Evolutionary conservation across 2,113 vertebrate species (phyloP).

Genomic region (Nothobranchius kuhntae): DNA sequence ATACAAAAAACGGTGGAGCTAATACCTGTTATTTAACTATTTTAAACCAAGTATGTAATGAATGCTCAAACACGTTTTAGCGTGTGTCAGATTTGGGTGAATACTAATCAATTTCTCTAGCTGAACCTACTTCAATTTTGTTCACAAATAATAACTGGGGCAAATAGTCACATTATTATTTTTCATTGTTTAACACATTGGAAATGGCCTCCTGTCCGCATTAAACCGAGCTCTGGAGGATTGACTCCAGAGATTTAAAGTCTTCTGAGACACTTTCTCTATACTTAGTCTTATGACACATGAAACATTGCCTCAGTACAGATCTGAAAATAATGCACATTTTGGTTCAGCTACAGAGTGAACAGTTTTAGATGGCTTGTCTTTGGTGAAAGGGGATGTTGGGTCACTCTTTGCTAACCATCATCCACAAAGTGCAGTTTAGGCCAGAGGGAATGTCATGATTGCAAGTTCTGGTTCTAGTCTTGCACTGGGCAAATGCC

Average conservation of each 20-base stretch:
- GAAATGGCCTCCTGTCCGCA: no score
- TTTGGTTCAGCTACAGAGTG: no score
- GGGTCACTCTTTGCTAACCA: background rate
- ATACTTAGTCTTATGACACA: no score
- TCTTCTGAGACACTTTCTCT: no score
- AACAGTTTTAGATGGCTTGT: background rate
- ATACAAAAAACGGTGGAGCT: no score
- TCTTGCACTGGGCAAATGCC: background rate
- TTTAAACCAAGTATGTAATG: background rate
- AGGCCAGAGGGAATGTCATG: background rate
- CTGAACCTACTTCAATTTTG: background rate
- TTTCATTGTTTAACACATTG: background rate
- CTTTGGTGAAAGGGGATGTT: background rate
- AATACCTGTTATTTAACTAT: background rate
- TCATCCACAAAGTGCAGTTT: background rate
- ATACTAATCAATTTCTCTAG: slow-evolving; percentile 10
- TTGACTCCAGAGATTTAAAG: no score
- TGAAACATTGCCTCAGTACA: no score
- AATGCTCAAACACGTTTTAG: background rate
- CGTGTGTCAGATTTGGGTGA: background rate
- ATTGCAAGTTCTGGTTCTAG: background rate
- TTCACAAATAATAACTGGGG: background rate
- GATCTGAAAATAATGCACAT: no score
- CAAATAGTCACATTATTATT: background rate
- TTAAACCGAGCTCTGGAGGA: no score